Evolutionary conservation across 2,113 vertebrate genomes (phyloP).

Genomic region (Potamarius usumacintae): DNA sequence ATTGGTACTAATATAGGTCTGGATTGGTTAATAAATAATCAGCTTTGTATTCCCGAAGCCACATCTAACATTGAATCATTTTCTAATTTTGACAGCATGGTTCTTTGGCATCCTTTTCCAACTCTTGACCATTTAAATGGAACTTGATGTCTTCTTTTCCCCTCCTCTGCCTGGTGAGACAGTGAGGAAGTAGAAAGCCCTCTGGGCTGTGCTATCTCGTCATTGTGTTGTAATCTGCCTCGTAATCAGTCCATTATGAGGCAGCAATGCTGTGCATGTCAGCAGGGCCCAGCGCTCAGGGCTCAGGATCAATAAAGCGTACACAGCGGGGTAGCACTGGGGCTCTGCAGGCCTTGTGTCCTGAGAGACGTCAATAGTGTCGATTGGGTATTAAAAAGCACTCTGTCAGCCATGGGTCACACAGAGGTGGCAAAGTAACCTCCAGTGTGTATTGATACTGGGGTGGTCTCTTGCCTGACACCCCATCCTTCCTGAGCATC

Average conservation of each 20-base stretch:
- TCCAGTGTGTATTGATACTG: conserved; percentile 66
- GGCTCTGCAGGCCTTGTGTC: conserved; percentile 47
- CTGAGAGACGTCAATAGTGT: conserved; percentile 75
- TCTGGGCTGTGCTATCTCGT: conserved; percentile 55
- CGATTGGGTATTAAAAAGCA: conserved; percentile 78
- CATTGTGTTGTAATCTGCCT: conserved; percentile 68
- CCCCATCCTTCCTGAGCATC: conserved; percentile 64
- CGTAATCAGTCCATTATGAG: conserved; percentile 76
- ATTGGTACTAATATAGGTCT: neutral
- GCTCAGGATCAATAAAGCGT: conserved; percentile 69
- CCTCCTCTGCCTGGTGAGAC: neutral
- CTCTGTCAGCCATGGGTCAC: conserved; percentile 68
- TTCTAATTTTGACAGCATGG: neutral
- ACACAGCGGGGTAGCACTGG: conserved; percentile 35
- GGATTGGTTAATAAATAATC: neutral
- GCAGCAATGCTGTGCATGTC: conserved; percentile 66
- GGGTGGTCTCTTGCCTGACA: conserved; percentile 64
- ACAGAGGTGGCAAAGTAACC: conserved; percentile 58
- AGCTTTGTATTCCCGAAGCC: neutral
- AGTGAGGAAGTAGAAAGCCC: conserved; percentile 31
- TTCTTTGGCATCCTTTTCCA: neutral
- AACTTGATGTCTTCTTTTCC: neutral
- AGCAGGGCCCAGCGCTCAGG: conserved; percentile 60
- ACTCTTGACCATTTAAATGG: no score
- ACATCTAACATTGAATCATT: neutral